These are phyloP conservation scores for Plusia festucae DNA, from an alignment of 2,888 invertebrate genomes.

Conservation along the genomic window DNA sequence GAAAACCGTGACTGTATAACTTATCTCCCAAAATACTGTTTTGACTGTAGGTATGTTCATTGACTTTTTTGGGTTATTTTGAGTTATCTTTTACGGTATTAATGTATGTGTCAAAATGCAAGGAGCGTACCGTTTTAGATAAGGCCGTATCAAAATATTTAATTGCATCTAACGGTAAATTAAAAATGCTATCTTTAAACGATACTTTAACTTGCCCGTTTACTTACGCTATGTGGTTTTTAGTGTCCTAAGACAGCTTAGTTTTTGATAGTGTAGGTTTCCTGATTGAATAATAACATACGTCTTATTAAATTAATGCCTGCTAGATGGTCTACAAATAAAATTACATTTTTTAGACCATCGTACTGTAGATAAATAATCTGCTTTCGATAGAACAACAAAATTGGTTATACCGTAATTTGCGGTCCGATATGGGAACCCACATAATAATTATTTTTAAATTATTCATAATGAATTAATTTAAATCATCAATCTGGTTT, in stretches of 20 bases:
- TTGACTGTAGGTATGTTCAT: conserved; percentile 54
- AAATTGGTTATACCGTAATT: conserved; percentile 6
- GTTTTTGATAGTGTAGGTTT: too few species aligned
- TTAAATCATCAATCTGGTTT: neutral
- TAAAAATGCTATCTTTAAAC: neutral
- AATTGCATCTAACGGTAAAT: conserved; percentile 22
- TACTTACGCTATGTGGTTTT: neutral
- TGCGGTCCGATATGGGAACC: conserved; percentile 3
- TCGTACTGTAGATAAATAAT: neutral
- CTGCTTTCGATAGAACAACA: conserved; percentile 2
- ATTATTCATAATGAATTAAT: neutral
- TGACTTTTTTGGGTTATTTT: conserved; percentile 55
- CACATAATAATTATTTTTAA: neutral
- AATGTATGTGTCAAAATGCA: conserved; percentile 56
- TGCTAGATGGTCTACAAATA: neutral
- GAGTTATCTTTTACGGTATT: conserved; percentile 57
- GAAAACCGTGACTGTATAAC: conserved; percentile 16
- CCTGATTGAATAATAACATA: neutral
- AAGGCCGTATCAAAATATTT: conserved; percentile 38
- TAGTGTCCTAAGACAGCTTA: neutral
- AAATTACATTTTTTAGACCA: neutral
- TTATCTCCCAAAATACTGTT: conserved; percentile 59
- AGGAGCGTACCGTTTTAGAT: conserved; percentile 53
- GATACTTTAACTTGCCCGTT: neutral
- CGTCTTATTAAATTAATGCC: neutral